These are phyloP conservation scores for Cephus nigrinus DNA, from an alignment of 2,888 invertebrate species.

Conservation along the genomic window DNA sequence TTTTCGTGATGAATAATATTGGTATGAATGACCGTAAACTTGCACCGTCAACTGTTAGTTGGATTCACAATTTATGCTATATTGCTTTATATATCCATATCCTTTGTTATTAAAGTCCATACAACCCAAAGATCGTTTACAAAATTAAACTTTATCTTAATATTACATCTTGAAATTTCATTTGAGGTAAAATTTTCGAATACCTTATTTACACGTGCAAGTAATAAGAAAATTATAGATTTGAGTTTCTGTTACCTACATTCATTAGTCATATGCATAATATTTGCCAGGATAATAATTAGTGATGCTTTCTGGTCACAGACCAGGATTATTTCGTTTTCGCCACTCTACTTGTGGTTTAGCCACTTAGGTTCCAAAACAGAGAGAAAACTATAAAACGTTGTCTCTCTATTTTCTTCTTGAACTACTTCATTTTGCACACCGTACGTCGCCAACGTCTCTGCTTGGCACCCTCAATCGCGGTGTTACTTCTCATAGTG, in stretches of 20 bases:
- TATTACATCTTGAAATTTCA: background rate
- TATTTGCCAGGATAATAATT: background rate
- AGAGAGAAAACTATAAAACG: background rate
- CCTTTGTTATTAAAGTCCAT: no score
- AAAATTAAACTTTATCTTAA: background rate
- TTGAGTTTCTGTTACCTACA: background rate
- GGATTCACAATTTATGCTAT: no score
- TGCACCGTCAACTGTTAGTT: background rate
- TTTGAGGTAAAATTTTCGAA: background rate
- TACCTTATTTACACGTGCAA: background rate
- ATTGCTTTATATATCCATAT: no score
- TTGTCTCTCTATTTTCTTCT: background rate
- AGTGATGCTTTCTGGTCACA: background rate
- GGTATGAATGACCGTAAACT: background rate
- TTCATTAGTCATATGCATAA: background rate
- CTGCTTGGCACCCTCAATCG: background rate
- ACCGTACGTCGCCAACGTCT: background rate
- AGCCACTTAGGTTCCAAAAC: background rate
- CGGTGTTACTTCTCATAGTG: background rate
- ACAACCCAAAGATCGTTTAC: background rate
- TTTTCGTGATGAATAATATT: background rate
- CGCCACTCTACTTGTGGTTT: background rate
- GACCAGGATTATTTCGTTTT: background rate
- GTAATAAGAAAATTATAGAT: background rate
- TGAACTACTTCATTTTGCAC: background rate